Evolutionary conservation across 2,113 vertebrate genomes (phyloP).

Genomic region (Gnathonemus echidnorhynchus): DNA sequence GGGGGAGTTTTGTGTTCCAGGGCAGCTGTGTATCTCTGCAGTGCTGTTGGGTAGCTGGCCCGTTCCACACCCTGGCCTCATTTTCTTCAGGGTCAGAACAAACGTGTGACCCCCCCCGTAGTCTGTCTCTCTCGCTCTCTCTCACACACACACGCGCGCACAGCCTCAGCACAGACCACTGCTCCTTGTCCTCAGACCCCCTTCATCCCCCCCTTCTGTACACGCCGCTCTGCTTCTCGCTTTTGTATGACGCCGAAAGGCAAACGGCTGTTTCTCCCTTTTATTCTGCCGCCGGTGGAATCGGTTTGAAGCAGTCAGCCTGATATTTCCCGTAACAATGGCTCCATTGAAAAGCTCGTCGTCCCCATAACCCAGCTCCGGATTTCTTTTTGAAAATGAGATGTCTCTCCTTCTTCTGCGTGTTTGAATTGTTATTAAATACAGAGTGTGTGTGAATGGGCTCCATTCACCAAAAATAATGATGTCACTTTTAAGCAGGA

Average conservation of each 20-base stretch:
- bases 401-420: conserved; percentile 48
- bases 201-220: neutral
- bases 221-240: conserved; percentile 14
- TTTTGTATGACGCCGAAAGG: conserved; percentile 54
- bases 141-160: neutral
- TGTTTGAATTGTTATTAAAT: conserved; percentile 48
- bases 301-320: conserved; percentile 51
- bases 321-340: conserved; percentile 59
- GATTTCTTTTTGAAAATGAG: conserved; percentile 38
- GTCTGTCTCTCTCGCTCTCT: neutral
- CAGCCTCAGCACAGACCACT: neutral
- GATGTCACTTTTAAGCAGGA: neutral
- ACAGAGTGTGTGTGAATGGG: conserved; percentile 28
- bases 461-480: neutral
- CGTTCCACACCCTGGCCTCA: conserved; percentile 49
- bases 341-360: conserved; percentile 37
- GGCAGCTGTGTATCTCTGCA: conserved; percentile 43
- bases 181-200: neutral
- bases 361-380: conserved; percentile 33
- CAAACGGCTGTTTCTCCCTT: conserved; percentile 54
- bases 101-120: conserved; percentile 16
- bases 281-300: conserved; percentile 51
- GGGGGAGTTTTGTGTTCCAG: conserved; percentile 35
- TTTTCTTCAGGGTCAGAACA: conserved; percentile 43
- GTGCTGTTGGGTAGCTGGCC: conserved; percentile 44